Conservation (phyloP, 1,140 invertebrate species). For the Bombus fervidus region DNA sequence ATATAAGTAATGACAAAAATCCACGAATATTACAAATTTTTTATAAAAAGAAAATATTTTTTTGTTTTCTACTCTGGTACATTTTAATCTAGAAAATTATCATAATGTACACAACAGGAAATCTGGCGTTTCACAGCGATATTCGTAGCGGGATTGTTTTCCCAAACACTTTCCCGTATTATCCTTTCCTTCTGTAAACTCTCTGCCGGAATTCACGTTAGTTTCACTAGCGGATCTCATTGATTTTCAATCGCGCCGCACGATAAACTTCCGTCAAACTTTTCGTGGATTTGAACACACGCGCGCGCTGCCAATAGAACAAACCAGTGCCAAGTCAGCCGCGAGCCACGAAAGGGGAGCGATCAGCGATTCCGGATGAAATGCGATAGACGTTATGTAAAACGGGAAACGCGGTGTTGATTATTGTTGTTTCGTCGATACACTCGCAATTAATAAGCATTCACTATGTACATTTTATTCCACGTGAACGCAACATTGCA, state of each 20-base stretch:
- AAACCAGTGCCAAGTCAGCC: conserved; percentile 1
- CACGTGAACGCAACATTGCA: not conserved
- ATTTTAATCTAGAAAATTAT: no score
- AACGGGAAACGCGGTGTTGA: not conserved
- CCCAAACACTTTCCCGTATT: not conserved
- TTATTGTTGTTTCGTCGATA: not conserved
- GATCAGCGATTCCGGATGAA: not conserved
- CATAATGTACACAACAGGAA: not conserved
- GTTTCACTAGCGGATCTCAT: conserved; percentile 15
- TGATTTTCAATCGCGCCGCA: conserved; percentile 31
- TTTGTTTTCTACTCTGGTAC: no score
- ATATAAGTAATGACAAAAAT: no score
- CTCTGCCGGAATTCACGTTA: not conserved
- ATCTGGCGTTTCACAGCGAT: not conserved
- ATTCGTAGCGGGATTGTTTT: not conserved
- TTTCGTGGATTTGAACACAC: not conserved
- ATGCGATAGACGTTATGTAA: not conserved
- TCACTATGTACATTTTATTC: not conserved
- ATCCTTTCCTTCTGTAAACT: not conserved
- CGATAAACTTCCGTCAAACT: conserved; percentile 15
- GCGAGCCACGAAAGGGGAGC: not conserved
- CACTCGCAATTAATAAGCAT: not conserved
- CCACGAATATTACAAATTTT: no score
- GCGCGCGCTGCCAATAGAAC: not conserved
- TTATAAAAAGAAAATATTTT: no score